These are phyloP conservation scores for Chalcis sispes DNA, from an alignment of 2,888 invertebrate species.

Conservation along the genomic window DNA sequence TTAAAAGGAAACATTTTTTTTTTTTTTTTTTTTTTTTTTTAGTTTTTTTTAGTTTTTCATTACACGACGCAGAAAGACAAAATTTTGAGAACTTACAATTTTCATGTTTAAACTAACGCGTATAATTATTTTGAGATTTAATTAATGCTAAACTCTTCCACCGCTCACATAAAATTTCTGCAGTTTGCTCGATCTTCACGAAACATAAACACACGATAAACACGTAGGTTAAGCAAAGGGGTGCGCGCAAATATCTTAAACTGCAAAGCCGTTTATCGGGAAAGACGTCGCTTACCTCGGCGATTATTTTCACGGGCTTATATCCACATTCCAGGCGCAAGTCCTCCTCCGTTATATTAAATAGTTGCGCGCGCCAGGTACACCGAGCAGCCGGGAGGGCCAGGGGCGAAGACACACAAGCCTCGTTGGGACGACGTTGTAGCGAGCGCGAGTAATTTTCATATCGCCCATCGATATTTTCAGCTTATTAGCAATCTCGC, in stretches of 20 bases:
- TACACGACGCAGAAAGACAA: no score
- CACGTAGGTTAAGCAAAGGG: constrained; percentile 39
- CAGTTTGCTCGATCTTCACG: constrained; percentile 6
- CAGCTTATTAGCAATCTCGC: constrained; percentile 59
- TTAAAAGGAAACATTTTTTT: no score
- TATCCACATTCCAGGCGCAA: constrained; percentile 55
- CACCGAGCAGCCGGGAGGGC: not conserved
- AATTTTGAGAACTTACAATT: no score
- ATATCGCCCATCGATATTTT: constrained; percentile 58
- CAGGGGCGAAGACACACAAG: not conserved
- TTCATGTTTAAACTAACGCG: no score
- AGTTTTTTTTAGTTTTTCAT: no score
- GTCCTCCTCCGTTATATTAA: constrained; percentile 59
- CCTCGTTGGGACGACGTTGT: constrained; percentile 7
- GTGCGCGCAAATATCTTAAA: constrained; percentile 52
- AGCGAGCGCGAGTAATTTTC: constrained; percentile 53
- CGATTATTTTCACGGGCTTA: constrained; percentile 59
- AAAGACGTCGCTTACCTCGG: constrained; percentile 56
- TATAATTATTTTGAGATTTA: not conserved
- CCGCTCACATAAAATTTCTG: constrained; percentile 19
- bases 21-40: no score
- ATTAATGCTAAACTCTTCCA: constrained; percentile 16
- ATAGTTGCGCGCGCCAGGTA: constrained; percentile 57
- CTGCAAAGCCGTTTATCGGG: constrained; percentile 59
- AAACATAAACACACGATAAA: constrained; percentile 43